Evolutionary conservation across 2,113 vertebrate genomes (phyloP).

Genomic region (Podiceps cristatus): DNA sequence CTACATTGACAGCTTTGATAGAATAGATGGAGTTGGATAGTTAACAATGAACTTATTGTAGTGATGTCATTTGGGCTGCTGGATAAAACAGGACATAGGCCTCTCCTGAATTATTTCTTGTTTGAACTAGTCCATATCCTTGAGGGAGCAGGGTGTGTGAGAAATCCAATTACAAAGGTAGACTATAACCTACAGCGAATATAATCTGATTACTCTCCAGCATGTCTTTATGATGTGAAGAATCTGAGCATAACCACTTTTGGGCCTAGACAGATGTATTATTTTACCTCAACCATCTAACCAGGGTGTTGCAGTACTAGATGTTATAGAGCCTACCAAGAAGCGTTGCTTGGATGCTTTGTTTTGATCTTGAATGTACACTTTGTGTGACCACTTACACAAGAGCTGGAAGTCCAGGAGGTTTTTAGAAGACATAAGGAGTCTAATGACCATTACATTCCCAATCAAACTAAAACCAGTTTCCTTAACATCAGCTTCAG

Average conservation of each 20-base stretch:
- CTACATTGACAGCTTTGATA: background rate
- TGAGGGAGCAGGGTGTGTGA: rapidly evolving
- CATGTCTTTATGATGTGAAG: background rate
- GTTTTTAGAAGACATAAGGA: background rate
- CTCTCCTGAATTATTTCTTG: background rate
- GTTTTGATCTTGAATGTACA: background rate
- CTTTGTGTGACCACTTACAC: background rate
- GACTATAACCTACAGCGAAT: background rate
- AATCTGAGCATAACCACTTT: background rate
- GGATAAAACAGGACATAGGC: background rate
- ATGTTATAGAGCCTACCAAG: background rate
- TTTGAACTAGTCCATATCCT: background rate
- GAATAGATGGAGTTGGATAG: background rate
- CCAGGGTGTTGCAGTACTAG: background rate
- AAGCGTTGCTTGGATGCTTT: background rate
- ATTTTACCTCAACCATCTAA: background rate
- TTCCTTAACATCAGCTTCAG: background rate
- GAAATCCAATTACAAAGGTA: background rate
- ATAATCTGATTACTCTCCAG: background rate
- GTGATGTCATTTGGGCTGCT: background rate
- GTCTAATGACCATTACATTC: background rate
- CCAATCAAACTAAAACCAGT: background rate
- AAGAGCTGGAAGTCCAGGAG: background rate
- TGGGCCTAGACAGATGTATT: background rate
- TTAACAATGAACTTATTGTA: background rate